Percentiles rank a stretch among this genome's conserved stretches.
Evolutionary conservation across 1,140 invertebrate genomes (phyloP).

Genomic region (Cotesia vestalis): DNA sequence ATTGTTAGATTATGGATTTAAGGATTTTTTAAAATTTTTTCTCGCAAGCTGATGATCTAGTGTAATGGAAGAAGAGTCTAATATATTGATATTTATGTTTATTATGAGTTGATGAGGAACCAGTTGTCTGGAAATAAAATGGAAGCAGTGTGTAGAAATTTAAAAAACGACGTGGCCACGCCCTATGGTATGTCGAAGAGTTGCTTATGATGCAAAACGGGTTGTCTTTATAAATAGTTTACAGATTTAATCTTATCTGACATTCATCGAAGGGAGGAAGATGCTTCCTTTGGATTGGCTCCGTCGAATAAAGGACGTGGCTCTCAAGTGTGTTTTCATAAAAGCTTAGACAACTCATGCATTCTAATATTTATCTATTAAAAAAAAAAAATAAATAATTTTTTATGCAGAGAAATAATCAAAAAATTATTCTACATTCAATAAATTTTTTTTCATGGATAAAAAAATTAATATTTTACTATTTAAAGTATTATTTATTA

Average conservation of each 20-base stretch:
- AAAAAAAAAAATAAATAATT: too few species aligned
- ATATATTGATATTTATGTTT: background rate
- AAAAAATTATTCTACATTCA: too few species aligned
- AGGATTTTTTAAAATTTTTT: background rate
- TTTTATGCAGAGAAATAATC: too few species aligned
- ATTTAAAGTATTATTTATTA: too few species aligned
- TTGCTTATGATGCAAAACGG: conserved; percentile 20
- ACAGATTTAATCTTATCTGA: conserved; percentile 35
- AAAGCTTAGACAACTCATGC: background rate
- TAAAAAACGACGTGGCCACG: conserved; percentile 16
- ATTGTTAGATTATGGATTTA: background rate
- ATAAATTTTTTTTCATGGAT: too few species aligned
- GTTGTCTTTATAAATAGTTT: conserved; percentile 21
- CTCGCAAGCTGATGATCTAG: background rate
- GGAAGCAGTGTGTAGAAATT: conserved; percentile 23
- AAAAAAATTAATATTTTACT: too few species aligned
- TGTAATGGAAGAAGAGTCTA: background rate
- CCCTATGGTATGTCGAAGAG: conserved; percentile 13
- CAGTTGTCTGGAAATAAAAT: conserved; percentile 40
- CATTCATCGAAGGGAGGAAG: conserved; percentile 22
- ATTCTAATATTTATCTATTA: too few species aligned
- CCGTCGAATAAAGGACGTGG: conserved; percentile 8
- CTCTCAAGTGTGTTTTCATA: conserved; percentile 7
- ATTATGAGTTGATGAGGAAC: conserved; percentile 27
- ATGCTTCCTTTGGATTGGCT: conserved; percentile 29